Conservation (phyloP, 2,888 invertebrate genomes). For the Boloria euphrosyne region DNA sequence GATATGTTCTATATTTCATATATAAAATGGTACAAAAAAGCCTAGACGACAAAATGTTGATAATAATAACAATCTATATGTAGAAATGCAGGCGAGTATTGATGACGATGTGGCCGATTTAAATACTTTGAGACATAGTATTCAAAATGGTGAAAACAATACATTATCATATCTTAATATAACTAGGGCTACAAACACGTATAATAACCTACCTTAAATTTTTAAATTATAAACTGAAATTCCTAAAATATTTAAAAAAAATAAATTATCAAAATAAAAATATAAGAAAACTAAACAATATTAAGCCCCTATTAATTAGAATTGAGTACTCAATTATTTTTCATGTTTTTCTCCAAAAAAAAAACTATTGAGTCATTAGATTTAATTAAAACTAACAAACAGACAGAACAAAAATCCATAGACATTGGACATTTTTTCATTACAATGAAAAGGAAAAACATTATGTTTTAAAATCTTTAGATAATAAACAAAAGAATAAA, state of each 20-base stretch:
- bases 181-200: conserved; percentile 26
- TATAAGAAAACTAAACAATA: too few relatives aligned
- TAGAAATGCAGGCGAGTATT: conserved; percentile 52
- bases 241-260: background rate
- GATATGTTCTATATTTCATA: conserved; percentile 55
- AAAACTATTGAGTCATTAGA: too few relatives aligned
- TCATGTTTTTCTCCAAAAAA: too few relatives aligned
- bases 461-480: too few relatives aligned
- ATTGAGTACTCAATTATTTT: too few relatives aligned
- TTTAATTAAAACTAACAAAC: too few relatives aligned
- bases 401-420: too few relatives aligned
- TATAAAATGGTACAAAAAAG: conserved; percentile 53
- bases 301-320: too few relatives aligned
- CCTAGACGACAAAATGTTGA: conserved; percentile 33
- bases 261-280: too few relatives aligned
- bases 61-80: conserved; percentile 47
- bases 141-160: conserved; percentile 5
- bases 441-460: too few relatives aligned
- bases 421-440: too few relatives aligned
- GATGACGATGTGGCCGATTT: conserved; percentile 48
- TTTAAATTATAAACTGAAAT: background rate
- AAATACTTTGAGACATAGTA: conserved; percentile 17
- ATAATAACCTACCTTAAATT: conserved; percentile 22
- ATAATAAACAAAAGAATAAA: too few relatives aligned
- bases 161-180: conserved; percentile 11